Evolutionary conservation across 1,140 invertebrate genomes (phyloP), one percentile per base, ranked within the genome.

Genomic region (Euborellia annulipes): DNA sequence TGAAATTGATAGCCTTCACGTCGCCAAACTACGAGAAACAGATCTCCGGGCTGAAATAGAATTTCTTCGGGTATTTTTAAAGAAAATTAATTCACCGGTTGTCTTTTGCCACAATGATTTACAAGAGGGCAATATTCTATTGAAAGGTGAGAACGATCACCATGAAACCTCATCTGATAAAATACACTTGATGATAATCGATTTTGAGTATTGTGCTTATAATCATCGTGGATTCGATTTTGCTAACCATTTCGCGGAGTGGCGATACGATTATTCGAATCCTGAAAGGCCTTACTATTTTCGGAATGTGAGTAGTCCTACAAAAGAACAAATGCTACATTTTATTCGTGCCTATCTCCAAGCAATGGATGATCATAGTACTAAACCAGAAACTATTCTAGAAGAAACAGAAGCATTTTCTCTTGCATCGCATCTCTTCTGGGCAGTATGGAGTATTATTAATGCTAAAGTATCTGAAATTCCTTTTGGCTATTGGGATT

Each of bases 81-180:
- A 52, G 3, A 54, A 57, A 44, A 54, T 70, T 6, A 54, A 65
- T n/a, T 83, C 85, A 47, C 85, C 88, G 0, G 87, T 96, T 1
- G 79, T 92, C 0, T 98, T 98, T 62, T 95, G 89, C 58, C 94
- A 98, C 64, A 98, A 98, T 62, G 94, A 98, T 60, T 69, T 96
- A 61, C 93, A 98, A 64, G 90, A 95, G 73, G 94, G 93, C 62
- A 78, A 72, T 55, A 69, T 70, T 47, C 54, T 71, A 3, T 21
- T 46, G 2, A 23, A 36, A 16, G 14, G 18, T 9, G 23, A 27
- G 23, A n/a, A n/a, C n/a, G n/a, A n/a, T n/a, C n/a, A n/a, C n/a
- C 4, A 27, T 11, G 4, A 27, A 11, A 11, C 4, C 11, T 11
- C 23, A n/a, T n/a, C n/a, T n/a, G n/a, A n/a, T n/a, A n/a, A n/a